A percentile compares a stretch with the other conserved stretches of the same genome.
Evolutionary conservation across 2,888 invertebrate species (phyloP).

Genomic region (Hipparchia semele): DNA sequence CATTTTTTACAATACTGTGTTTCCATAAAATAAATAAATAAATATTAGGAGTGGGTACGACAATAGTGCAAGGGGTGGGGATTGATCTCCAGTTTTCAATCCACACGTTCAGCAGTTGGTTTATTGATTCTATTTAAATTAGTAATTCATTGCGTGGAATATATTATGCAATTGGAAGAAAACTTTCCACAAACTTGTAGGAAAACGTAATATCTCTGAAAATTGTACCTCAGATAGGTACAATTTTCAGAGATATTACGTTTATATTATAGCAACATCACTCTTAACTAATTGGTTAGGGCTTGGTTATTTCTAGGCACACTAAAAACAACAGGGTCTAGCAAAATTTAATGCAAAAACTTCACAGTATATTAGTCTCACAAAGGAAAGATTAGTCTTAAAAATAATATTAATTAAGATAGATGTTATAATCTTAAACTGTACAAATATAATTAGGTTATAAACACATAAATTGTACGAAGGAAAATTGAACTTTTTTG

Average conservation of each 20-base stretch:
- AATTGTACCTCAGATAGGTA: background rate
- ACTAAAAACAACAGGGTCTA: constrained; percentile 21
- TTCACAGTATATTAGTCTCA: constrained; percentile 18
- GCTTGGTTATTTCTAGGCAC: constrained; percentile 12
- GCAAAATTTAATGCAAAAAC: constrained; percentile 12
- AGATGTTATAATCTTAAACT: background rate
- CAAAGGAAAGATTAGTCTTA: constrained; percentile 14
- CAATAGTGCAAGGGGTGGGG: too few relatives aligned
- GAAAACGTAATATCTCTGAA: background rate
- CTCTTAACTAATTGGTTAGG: constrained; percentile 29
- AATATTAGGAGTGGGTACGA: too few relatives aligned
- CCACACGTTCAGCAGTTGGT: too few relatives aligned
- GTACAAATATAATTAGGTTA: background rate
- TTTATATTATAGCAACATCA: constrained; percentile 13
- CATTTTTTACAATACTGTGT: too few relatives aligned
- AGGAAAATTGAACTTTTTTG: too few relatives aligned
- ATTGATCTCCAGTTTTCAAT: too few relatives aligned
- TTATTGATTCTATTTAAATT: too few relatives aligned
- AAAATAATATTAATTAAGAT: background rate
- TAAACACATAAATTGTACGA: background rate
- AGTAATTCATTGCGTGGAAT: too few relatives aligned
- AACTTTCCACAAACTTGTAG: too few relatives aligned
- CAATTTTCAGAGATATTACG: too few relatives aligned
- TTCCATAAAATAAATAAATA: too few relatives aligned
- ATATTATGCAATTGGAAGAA: too few relatives aligned